A percentile compares a stretch with the other conserved stretches of the same genome.
Evolutionary conservation across 2,797 vertebrate species (phyloP).

Genomic region (Chaenodraco wilsoni): DNA sequence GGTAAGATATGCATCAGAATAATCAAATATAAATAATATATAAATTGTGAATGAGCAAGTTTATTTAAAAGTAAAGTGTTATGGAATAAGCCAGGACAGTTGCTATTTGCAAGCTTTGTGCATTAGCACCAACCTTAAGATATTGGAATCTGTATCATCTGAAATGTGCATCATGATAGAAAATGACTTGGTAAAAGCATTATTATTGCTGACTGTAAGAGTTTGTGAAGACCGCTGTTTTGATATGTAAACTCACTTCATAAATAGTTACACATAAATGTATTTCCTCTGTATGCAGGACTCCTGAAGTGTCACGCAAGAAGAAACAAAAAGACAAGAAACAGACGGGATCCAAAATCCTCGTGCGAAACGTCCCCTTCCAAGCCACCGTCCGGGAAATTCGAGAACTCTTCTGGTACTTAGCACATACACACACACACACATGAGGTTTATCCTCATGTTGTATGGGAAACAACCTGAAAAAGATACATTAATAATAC

Average conservation of each 20-base stretch:
- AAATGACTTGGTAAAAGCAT: background rate
- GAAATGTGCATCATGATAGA: background rate
- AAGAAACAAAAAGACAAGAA: conserved; percentile 90
- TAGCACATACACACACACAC: background rate
- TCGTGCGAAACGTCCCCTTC: conserved; percentile 96
- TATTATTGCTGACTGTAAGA: background rate
- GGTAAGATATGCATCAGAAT: conserved; percentile 77
- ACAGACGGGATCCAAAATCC: conserved; percentile 93
- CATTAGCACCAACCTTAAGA: background rate
- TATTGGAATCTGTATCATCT: background rate
- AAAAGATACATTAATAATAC: background rate
- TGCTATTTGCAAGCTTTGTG: background rate
- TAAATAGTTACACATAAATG: background rate
- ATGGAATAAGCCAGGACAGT: background rate
- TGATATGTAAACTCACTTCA: background rate
- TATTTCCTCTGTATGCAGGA: conserved; percentile 71
- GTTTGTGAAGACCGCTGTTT: background rate
- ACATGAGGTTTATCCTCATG: background rate
- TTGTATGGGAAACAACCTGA: background rate
- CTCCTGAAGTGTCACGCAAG: conserved; percentile 68
- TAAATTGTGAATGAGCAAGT: background rate
- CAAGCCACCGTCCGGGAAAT: conserved; percentile 91
- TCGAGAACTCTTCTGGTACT: conserved; percentile 94
- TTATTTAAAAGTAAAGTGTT: background rate
- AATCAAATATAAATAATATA: background rate